Evolutionary conservation across 2,797 vertebrate species (phyloP).

Genomic region (Naso thynnoides): DNA sequence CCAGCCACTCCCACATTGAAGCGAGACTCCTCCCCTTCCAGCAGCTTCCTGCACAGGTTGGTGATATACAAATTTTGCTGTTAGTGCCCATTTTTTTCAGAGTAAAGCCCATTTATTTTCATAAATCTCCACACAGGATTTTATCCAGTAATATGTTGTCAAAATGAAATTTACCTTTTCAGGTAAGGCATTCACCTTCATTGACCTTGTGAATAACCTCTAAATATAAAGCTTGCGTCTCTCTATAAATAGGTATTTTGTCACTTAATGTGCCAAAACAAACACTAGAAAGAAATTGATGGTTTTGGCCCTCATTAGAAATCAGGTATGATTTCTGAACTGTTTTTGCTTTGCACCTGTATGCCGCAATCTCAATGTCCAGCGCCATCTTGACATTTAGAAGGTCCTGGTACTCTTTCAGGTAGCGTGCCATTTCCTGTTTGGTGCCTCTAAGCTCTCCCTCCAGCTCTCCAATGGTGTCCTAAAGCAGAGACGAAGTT

Average conservation of each 20-base stretch:
- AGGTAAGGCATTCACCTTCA: not conserved
- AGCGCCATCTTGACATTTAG: slow-evolving; percentile 98
- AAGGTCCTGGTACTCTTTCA: slow-evolving; percentile 96
- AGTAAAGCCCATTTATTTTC: not conserved
- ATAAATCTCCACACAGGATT: not conserved
- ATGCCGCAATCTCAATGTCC: slow-evolving; percentile 98
- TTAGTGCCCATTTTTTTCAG: not conserved
- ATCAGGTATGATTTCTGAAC: not conserved
- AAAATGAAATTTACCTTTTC: not conserved
- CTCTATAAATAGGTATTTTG: not conserved
- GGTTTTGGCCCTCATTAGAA: not conserved
- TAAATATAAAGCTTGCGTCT: not conserved
- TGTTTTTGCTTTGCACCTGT: slow-evolving; percentile 85
- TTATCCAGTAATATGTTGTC: not conserved
- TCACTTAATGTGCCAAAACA: not conserved
- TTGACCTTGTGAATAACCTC: not conserved
- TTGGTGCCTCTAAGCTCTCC: slow-evolving; percentile 93
- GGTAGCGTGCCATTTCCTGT: slow-evolving; percentile 94
- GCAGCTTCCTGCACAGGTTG: slow-evolving; percentile 86
- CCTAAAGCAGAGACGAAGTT: slow-evolving; percentile 78
- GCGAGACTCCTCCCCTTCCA: slow-evolving; percentile 96
- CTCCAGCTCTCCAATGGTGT: slow-evolving; percentile 92
- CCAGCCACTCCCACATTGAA: slow-evolving; percentile 87
- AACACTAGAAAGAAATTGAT: not conserved
- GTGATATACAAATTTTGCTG: not conserved